Percentiles rank a stretch among this genome's conserved stretches.
phyloP scores from a whole-genome alignment of 2,888 invertebrate species.

The Amblyjoppa fuscipennis region DNA sequence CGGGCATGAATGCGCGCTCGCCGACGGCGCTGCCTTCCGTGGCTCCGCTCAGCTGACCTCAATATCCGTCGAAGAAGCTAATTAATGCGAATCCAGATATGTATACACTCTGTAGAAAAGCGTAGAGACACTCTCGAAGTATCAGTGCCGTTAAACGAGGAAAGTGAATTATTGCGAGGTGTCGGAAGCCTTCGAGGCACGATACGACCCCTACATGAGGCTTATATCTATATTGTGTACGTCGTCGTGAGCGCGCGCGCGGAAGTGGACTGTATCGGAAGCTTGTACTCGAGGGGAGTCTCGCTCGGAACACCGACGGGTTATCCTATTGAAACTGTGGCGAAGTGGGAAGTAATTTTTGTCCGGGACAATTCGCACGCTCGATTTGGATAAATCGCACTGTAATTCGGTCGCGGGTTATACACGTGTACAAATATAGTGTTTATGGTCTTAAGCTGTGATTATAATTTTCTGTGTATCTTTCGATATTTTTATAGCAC shows the following conservation, averaged over 20 bases:
- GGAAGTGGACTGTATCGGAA: constrained; percentile 54
- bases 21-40: constrained; percentile 49
- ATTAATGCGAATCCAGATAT: constrained; percentile 56
- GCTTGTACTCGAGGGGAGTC: background rate
- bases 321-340: constrained; percentile 17
- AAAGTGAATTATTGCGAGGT: constrained; percentile 59
- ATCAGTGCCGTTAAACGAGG: constrained; percentile 11
- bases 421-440: background rate
- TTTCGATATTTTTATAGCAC: background rate
- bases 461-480: background rate
- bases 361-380: background rate
- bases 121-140: constrained; percentile 24
- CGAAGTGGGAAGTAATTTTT: constrained; percentile 40
- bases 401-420: background rate
- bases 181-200: constrained; percentile 30
- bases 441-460: too few relatives aligned
- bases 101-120: constrained; percentile 11
- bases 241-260: constrained; percentile 1
- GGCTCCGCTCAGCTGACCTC: constrained; percentile 57
- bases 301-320: background rate
- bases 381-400: background rate
- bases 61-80: constrained; percentile 47
- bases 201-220: background rate
- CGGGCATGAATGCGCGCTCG: constrained; percentile 7
- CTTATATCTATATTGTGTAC: background rate